A percentile compares a stretch with the other conserved stretches of the same genome.
Evolutionary conservation across 2,888 invertebrate genomes (phyloP).

Genomic region (Auanema sp.): DNA sequence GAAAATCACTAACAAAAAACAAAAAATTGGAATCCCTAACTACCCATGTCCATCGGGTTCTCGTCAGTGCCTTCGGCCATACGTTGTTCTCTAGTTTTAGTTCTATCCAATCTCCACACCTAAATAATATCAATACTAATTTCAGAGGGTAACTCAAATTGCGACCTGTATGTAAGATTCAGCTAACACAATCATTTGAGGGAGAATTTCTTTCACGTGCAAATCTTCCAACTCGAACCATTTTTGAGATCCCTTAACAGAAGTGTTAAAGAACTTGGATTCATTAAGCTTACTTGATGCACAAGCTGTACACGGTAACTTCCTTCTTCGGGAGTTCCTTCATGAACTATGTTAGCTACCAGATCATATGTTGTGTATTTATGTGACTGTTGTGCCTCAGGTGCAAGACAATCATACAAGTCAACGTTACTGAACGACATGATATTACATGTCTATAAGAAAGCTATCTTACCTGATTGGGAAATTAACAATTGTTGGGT

Average conservation of each 20-base stretch:
- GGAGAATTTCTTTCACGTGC: constrained; percentile 94
- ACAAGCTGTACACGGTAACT: constrained; percentile 91
- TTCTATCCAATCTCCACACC: constrained; percentile 61
- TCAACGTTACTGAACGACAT: constrained; percentile 95
- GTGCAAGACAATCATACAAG: constrained; percentile 88
- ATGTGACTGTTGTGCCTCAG: constrained; percentile 74
- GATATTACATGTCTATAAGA: neutral
- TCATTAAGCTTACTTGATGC: constrained; percentile 71
- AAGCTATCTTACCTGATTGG: constrained; percentile 92
- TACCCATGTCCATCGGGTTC: constrained; percentile 3
- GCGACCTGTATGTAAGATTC: constrained; percentile 93
- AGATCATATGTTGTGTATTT: constrained; percentile 87
- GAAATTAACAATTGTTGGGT: constrained; percentile 99
- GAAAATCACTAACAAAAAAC: neutral
- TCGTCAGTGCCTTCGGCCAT: constrained; percentile 37
- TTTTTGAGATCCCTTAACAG: constrained; percentile 74
- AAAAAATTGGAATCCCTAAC: neutral
- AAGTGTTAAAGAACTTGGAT: neutral
- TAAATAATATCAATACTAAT: constrained; percentile 14
- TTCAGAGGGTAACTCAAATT: neutral
- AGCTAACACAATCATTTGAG: constrained; percentile 98
- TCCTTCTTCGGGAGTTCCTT: constrained; percentile 91
- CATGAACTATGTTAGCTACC: constrained; percentile 97
- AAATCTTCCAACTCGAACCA: constrained; percentile 92
- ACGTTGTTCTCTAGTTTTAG: constrained; percentile 59